Percentiles rank a stretch among this genome's conserved stretches.
These are phyloP conservation scores for Lithophane semibrunnea DNA, from an alignment of 2,888 invertebrate species.

Conservation along the genomic window DNA sequence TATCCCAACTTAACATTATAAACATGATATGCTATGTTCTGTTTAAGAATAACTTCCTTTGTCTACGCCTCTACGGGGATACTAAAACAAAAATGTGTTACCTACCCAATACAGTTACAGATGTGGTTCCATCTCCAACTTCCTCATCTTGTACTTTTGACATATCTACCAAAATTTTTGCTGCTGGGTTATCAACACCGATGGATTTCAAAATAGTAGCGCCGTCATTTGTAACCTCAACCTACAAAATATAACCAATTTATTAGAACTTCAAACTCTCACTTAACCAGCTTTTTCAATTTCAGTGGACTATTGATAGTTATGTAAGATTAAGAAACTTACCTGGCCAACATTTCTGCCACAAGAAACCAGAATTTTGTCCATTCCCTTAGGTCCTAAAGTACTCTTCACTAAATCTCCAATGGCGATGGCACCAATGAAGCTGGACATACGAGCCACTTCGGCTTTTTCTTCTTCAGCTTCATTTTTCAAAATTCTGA, in stretches of 20 bases:
- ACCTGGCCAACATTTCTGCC: constrained; percentile 94
- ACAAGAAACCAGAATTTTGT: constrained; percentile 95
- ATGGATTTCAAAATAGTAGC: constrained; percentile 99
- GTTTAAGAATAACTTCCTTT: neutral
- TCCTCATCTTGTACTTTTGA: constrained; percentile 99
- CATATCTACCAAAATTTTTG: constrained; percentile 99
- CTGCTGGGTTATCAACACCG: constrained; percentile 99
- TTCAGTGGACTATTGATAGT: neutral
- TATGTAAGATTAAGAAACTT: constrained; percentile 12
- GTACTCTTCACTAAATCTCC: constrained; percentile 99
- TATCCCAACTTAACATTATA: neutral
- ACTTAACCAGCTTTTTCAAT: neutral
- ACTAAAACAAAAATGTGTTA: constrained; percentile 22
- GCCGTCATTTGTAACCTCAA: constrained; percentile 99
- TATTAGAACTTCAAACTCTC: neutral
- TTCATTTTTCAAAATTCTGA: constrained; percentile 97
- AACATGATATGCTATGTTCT: neutral
- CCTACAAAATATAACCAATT: constrained; percentile 81
- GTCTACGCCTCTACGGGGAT: neutral
- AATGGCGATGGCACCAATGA: constrained; percentile 99
- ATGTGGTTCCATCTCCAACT: constrained; percentile 99
- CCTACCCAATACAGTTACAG: constrained; percentile 97
- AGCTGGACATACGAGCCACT: constrained; percentile 98
- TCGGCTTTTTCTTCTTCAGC: constrained; percentile 99
- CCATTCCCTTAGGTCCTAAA: constrained; percentile 99